Evolutionary conservation across 1,140 invertebrate genomes (phyloP), one percentile per base, ranked within the genome.

Genomic region (Bombus soroeensis): DNA sequence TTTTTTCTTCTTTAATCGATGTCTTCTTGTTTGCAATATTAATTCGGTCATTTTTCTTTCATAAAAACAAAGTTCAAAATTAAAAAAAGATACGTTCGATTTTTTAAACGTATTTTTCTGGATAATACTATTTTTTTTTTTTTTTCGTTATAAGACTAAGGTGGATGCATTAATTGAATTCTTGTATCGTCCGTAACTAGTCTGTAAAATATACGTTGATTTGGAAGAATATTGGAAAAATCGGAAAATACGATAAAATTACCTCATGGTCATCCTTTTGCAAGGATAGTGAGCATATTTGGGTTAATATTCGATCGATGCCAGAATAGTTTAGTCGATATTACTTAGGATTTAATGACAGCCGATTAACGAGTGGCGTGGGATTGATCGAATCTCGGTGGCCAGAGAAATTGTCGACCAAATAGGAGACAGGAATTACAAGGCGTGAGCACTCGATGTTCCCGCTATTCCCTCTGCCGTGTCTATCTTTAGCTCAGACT

Each of bases 401-500:
- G 47, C 25, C 53, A 37, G 53, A 32, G 82, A 59, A 83, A 53
- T 76, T 66, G 82, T 47, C 41, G 53, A 41, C n/a, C 39, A 77
- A 80, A 85, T 80, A 70, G 83, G 28, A 71, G 68, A 15, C 68
- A 39, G 68, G 39, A 72, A 85, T 85, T 85, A 85, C 83, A 80
- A 57, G 57, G n/a, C 37, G 66, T 8, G 64, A 39, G 74, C 64
- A 34, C 37, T 34, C 57, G 8, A 53, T 53, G 53, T 32, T 41
- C 75, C 37, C 47, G 74, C 12, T 25, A 47, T n/a, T 62, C 66
- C 70, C 32, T 64, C 5, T 53, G 53, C 25, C 34, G 47, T 32
- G 75, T 77, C 81, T 87, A 83, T 83, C 85, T 87, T 87, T 87
- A 87, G 81, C 66, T 43, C 57, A 22, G 2, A 8, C 12, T n/a